phyloP scores from a whole-genome alignment of 1,140 invertebrate genomes.

The Radopholus similis region DNA sequence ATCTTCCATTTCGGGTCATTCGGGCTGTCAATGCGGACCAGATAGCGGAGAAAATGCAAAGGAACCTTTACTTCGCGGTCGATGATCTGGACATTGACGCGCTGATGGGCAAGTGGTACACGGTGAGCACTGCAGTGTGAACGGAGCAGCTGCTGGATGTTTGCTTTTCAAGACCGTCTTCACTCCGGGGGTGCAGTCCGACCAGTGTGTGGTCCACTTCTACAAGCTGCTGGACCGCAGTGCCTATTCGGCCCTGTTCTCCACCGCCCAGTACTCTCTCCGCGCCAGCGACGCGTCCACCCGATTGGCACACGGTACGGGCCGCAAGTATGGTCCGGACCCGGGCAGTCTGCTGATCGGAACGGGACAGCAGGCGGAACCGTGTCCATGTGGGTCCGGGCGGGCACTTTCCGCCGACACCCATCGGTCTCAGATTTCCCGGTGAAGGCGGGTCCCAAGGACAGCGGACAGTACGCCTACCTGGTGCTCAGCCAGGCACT shows the following conservation, averaged over 20 bases:
- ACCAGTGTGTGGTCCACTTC: slow-evolving; percentile 30
- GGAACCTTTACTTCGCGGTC: slow-evolving; percentile 48
- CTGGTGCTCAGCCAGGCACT: slow-evolving; percentile 49
- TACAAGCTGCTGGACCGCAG: slow-evolving; percentile 31
- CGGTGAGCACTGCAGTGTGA: slow-evolving; percentile 9
- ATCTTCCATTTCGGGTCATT: slow-evolving; percentile 33
- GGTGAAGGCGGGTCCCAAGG: slow-evolving; percentile 43
- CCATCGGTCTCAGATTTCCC: slow-evolving; percentile 46
- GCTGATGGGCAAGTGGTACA: slow-evolving; percentile 48
- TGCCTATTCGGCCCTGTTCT: slow-evolving; percentile 45
- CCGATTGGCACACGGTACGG: slow-evolving; percentile 33
- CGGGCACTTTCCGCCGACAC: not conserved
- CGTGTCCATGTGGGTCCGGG: slow-evolving; percentile 45
- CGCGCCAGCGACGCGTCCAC: slow-evolving; percentile 19
- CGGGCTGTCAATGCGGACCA: slow-evolving; percentile 39
- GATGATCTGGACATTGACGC: slow-evolving; percentile 47
- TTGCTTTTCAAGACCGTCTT: slow-evolving; percentile 32
- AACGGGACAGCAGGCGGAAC: slow-evolving; percentile 48
- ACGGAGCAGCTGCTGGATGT: not conserved
- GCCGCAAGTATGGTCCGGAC: slow-evolving; percentile 45
- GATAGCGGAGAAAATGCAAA: slow-evolving; percentile 43
- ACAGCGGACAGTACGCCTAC: slow-evolving; percentile 44
- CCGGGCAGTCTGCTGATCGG: slow-evolving; percentile 45
- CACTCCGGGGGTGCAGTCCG: slow-evolving; percentile 43
- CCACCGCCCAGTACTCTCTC: slow-evolving; percentile 40